A percentile compares a stretch with the other conserved stretches of the same genome.
Conservation (phyloP, 2,888 invertebrate genomes). For the Spodoptera exigua region DNA sequence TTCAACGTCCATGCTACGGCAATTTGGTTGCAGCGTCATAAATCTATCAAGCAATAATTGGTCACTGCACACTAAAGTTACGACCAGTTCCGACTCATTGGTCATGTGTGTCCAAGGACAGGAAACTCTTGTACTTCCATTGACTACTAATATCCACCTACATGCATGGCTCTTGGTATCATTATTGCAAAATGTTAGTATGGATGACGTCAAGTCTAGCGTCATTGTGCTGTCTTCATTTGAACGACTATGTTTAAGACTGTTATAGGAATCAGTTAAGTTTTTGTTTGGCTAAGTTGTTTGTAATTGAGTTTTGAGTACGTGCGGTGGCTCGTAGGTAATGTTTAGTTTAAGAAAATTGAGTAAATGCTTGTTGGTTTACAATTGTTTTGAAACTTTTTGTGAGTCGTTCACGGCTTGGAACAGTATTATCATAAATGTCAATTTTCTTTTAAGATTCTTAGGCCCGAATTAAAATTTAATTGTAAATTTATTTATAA, state of each 20-base stretch:
- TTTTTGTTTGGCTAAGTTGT: conserved; percentile 5
- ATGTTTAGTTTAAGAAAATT: too few relatives aligned
- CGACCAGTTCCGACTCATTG: conserved; percentile 59
- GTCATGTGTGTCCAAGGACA: conserved; percentile 61
- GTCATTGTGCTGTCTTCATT: conserved; percentile 33
- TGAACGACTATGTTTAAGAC: conserved; percentile 4
- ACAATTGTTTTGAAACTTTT: too few relatives aligned
- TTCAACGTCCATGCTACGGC: neutral
- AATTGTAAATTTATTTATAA: too few relatives aligned
- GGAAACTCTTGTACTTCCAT: conserved; percentile 53
- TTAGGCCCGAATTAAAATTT: too few relatives aligned
- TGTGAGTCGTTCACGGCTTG: too few relatives aligned
- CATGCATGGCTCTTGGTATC: conserved; percentile 38
- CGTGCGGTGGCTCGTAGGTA: too few relatives aligned
- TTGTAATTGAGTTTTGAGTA: too few relatives aligned
- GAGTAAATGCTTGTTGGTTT: too few relatives aligned
- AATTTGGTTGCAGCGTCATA: conserved; percentile 45
- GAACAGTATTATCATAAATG: too few relatives aligned
- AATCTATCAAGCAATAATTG: conserved; percentile 54
- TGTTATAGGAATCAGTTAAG: neutral
- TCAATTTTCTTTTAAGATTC: too few relatives aligned
- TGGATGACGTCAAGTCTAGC: conserved; percentile 33
- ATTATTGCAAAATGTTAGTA: conserved; percentile 51
- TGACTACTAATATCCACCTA: conserved; percentile 57
- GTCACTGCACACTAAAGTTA: conserved; percentile 34